Percentiles rank a stretch among this genome's conserved stretches.
Evolutionary conservation across 2,797 vertebrate genomes (phyloP).

Genomic region (Apodemus agrarius): DNA sequence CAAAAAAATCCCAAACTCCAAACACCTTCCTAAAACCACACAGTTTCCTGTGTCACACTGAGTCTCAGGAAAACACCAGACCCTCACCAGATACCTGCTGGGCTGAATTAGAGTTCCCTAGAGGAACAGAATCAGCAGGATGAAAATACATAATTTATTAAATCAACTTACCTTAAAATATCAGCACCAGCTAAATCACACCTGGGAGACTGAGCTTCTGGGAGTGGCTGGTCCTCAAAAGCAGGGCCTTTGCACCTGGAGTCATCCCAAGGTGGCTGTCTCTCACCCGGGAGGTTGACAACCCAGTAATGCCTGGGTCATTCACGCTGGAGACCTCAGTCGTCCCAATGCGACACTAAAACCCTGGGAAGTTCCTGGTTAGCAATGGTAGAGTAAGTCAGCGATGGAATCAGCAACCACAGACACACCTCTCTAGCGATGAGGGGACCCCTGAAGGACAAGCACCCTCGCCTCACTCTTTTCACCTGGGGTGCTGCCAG

Average conservation of each 20-base stretch:
- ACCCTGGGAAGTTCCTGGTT: background rate
- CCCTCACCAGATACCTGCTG: background rate
- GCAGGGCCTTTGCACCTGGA: background rate
- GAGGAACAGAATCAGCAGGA: background rate
- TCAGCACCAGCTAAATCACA: background rate
- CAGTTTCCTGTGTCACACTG: fast-evolving
- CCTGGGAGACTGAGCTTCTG: background rate
- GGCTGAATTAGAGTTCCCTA: background rate
- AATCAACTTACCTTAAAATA: background rate
- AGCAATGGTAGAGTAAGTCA: background rate
- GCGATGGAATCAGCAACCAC: background rate
- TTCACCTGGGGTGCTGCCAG: background rate
- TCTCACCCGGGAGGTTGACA: background rate
- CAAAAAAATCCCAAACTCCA: background rate
- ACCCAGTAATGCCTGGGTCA: too few relatives aligned
- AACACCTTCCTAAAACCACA: background rate
- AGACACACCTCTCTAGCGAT: background rate
- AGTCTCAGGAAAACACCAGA: background rate
- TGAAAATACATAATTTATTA: background rate
- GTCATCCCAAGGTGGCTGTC: background rate
- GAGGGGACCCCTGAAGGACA: background rate
- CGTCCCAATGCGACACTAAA: background rate
- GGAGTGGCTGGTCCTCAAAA: background rate
- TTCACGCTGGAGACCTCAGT: background rate
- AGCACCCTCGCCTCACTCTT: background rate